A percentile compares a stretch with the other conserved stretches of the same genome.
Conservation (phyloP, 2,113 vertebrate genomes). For the Erpornis zantholeuca region DNA sequence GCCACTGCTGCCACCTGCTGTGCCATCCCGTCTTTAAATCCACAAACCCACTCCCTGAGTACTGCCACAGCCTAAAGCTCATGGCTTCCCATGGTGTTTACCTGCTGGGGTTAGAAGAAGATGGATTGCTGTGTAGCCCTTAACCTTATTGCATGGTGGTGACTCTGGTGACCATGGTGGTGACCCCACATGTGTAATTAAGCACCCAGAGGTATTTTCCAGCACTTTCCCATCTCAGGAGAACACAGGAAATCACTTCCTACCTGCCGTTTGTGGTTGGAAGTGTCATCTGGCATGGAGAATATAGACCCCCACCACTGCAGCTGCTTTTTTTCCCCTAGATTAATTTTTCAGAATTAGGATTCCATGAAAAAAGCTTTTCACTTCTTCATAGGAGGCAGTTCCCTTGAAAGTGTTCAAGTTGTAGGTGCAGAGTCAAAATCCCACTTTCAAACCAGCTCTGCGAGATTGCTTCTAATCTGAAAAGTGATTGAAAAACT, state of each 20-base stretch:
- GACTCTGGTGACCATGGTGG: neutral
- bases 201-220: neutral
- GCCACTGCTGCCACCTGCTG: conserved; percentile 9
- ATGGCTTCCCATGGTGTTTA: neutral
- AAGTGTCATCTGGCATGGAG: rapidly evolving
- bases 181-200: neutral
- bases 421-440: neutral
- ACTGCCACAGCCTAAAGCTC: neutral
- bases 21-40: neutral
- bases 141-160: neutral
- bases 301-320: neutral
- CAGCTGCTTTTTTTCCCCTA: neutral
- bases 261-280: neutral
- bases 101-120: neutral
- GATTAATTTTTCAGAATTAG: neutral
- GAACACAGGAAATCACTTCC: neutral
- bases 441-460: neutral
- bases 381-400: neutral
- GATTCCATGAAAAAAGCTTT: neutral
- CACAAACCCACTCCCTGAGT: neutral
- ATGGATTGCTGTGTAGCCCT: neutral
- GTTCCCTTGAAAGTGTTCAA: neutral
- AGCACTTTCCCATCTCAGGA: neutral
- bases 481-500: neutral
- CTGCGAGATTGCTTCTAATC: neutral